phyloP scores from a whole-genome alignment of 2,113 vertebrate species.

The Stigmatopora nigra region DNA sequence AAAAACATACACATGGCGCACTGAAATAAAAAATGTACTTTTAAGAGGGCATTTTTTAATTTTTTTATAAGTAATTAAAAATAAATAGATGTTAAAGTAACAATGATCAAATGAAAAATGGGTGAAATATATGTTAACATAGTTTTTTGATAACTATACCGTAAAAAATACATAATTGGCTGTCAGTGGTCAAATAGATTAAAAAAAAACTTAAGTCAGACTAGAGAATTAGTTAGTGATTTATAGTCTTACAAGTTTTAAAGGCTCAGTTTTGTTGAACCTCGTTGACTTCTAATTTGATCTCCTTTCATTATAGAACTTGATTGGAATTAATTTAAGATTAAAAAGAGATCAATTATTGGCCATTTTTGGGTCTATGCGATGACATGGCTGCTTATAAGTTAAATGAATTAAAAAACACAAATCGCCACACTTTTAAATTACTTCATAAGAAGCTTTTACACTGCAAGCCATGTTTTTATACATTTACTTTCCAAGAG shows the following conservation, averaged over 20 bases:
- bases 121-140: too few relatives aligned
- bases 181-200: too few relatives aligned
- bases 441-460: conserved; percentile 33
- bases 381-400: conserved; percentile 12
- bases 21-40: too few relatives aligned
- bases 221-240: not conserved
- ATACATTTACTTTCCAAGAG: conserved; percentile 35
- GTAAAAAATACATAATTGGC: not conserved
- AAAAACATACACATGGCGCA: too few relatives aligned
- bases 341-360: too few relatives aligned
- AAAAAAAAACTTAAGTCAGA: too few relatives aligned
- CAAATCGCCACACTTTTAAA: conserved; percentile 25
- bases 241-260: not conserved
- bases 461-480: conserved; percentile 51
- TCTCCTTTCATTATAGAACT: not conserved
- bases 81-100: too few relatives aligned
- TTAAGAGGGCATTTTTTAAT: too few relatives aligned
- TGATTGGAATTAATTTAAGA: not conserved
- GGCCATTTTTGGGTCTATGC: not conserved
- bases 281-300: not conserved
- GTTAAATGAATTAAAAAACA: conserved; percentile 36
- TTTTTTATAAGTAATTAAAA: too few relatives aligned
- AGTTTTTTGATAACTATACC: not conserved
- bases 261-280: not conserved
- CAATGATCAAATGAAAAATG: too few relatives aligned